A percentile compares a stretch with the other conserved stretches of the same genome.
Evolutionary conservation across 2,888 invertebrate species (phyloP).

Genomic region (Cybosia mesomella): DNA sequence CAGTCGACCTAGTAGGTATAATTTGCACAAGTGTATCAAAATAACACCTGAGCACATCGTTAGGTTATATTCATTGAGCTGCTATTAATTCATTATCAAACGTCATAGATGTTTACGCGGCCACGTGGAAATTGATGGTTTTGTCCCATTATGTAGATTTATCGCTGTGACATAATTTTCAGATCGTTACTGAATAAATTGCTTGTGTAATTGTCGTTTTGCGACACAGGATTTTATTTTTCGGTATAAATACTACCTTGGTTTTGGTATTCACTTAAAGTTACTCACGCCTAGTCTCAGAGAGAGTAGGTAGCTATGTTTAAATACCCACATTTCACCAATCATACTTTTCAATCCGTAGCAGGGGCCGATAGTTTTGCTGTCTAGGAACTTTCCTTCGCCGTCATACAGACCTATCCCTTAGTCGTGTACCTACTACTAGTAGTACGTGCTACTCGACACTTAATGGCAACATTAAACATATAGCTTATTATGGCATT

Average conservation of each 20-base stretch:
- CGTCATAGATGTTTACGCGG: constrained; percentile 50
- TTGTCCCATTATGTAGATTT: constrained; percentile 59
- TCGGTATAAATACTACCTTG: background rate
- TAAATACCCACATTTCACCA: too few relatives aligned
- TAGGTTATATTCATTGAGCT: constrained; percentile 64
- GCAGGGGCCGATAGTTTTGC: too few relatives aligned
- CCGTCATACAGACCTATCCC: too few relatives aligned
- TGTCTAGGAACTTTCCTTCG: too few relatives aligned
- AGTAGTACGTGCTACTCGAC: too few relatives aligned
- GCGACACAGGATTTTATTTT: background rate
- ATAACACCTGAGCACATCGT: constrained; percentile 44
- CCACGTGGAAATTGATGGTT: constrained; percentile 56
- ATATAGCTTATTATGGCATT: too few relatives aligned
- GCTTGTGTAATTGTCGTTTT: background rate
- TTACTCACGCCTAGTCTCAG: too few relatives aligned
- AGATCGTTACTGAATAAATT: constrained; percentile 10
- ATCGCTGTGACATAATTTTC: constrained; percentile 11
- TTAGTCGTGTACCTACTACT: too few relatives aligned
- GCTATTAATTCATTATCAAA: constrained; percentile 60
- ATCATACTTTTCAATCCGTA: too few relatives aligned
- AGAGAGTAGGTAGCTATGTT: too few relatives aligned
- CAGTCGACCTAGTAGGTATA: constrained; percentile 23
- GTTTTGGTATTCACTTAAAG: background rate
- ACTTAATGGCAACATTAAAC: too few relatives aligned
- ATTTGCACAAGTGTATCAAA: constrained; percentile 63